Evolutionary conservation across 2,797 vertebrate species (phyloP).

Genomic region (Aphelocoma californica): DNA sequence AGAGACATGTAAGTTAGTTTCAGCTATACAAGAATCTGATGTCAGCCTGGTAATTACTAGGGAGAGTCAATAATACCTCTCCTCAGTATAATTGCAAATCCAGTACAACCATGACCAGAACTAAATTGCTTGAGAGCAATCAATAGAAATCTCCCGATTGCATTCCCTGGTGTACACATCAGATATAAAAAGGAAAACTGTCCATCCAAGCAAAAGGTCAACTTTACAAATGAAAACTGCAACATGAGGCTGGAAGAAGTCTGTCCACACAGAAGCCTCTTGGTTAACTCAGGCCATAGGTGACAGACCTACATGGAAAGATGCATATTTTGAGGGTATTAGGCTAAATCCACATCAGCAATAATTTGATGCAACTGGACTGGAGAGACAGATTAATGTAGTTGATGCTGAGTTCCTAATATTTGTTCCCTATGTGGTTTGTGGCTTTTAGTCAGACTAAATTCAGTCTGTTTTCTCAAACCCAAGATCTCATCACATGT

Average conservation of each 20-base stretch:
- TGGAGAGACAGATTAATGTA: neutral
- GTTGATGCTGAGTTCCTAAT: neutral
- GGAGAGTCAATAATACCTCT: slow-evolving; percentile 79
- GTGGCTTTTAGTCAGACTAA: neutral
- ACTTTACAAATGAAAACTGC: slow-evolving; percentile 74
- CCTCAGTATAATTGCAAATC: slow-evolving; percentile 82
- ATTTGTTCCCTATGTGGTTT: neutral
- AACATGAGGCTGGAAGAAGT: slow-evolving; percentile 38
- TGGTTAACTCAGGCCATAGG: slow-evolving; percentile 21
- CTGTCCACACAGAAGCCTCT: neutral
- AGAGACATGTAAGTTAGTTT: slow-evolving; percentile 62
- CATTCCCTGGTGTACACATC: slow-evolving; percentile 71
- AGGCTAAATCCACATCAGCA: neutral
- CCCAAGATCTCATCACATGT: neutral
- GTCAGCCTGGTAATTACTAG: slow-evolving; percentile 77
- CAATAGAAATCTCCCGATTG: slow-evolving; percentile 79
- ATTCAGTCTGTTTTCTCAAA: neutral
- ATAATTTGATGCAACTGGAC: neutral
- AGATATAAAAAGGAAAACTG: slow-evolving; percentile 74
- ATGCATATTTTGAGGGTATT: neutral
- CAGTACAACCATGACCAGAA: slow-evolving; percentile 79
- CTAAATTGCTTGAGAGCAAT: slow-evolving; percentile 81
- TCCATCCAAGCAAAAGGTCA: slow-evolving; percentile 78
- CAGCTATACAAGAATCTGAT: slow-evolving; percentile 70
- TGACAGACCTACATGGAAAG: neutral